Base-by-base conservation (phyloP, 2,888 invertebrate species). In the Agrenia bidenticulata region DNA sequence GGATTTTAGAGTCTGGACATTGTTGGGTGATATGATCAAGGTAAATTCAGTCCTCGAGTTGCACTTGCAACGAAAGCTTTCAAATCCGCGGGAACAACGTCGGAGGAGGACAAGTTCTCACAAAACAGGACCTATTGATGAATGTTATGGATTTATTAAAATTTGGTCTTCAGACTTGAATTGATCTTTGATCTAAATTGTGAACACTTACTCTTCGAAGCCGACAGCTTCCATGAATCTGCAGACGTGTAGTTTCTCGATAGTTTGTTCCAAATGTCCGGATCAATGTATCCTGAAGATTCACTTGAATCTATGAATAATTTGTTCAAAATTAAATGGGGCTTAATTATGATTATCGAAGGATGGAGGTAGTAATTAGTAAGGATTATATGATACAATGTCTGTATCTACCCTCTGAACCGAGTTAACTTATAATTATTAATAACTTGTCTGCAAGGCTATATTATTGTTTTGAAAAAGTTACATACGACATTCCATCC, bases 161-260 rank as follows among this genome's bases (percentile, higher is more conserved):
- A 39, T 39, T 11, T 39, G 39, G 15, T 39, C 39, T 39, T 15
- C 15, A 39, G 39, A 39, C 9, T 7, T 39, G 7, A 15, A 15
- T 39, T n/a, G 32, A 19, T 24, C 5, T 26, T 53, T 53, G 21
- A 21, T n/a, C n/a, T n/a, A n/a, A n/a, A n/a, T n/a, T n/a, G 24
- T 4, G 5, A 41, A 66, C 60, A 42, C 63, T 61, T 67, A 70
- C 70, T 17, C 70, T 60, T 45, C 70, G 63, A 23, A 70, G 21
- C 0, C 70, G 57, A 27, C 67, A 67, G 55, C 65, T 70, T 15
- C 64, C 70, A 50, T 70, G 50, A 39, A 70, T 61, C 53, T 70
- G 70, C n/a, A 70, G 7, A n/a, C 70, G 24, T 15, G 63, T 50
- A 2, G 67, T 61, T 57, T 70, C 70, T 19, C 56, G 56, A 23